Base-by-base conservation (phyloP, 2,113 vertebrate species). In the Piliocolobus tephrosceles region DNA sequence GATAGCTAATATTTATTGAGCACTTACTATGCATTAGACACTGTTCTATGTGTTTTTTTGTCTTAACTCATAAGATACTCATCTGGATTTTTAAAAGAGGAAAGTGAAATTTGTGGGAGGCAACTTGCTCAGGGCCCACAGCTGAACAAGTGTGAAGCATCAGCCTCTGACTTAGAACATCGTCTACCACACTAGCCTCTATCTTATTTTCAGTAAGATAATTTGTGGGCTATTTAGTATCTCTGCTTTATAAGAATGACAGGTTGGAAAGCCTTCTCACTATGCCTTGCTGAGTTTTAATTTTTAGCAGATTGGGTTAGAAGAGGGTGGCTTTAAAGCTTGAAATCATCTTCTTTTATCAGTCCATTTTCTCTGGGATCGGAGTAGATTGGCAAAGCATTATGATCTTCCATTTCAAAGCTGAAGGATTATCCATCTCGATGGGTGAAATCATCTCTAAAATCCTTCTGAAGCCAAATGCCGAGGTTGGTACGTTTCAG, bases 291-390 rank as follows among this genome's bases (percentile, higher is more conserved):
- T 96, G 90, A 83, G 92, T 96, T 98, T 98, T 97, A 97, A 98
- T 97, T 97, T 98, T 97, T 96, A 97, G 92, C 76, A 97, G 95
- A 90, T 97, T 96, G 94, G 66, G 84, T 87, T 96, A 40, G 93
- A 91, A 88, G 72, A 79, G 91, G 12, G 78, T 96, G 27, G 43
- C 95, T 96, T 76, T 96, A 96, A 97, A 98, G 91, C 94, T 91
- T 89, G 96, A 96, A 92, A 96, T 96, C 94, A 82, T 95, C 94
- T 94, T 94, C 81, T 97, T 91, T 95, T 96, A 95, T 86, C 30
- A 0, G 94, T 93, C 97, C 98, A 97, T 98, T 98, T 98, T 97
- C 95, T 95, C 92, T 94, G 81, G 95, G 97, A 97, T 98, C 97
- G 97, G 90, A 96, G 95, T 96, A 95, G 98, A 98, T 97, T 96